phyloP scores from a whole-genome alignment of 2,797 vertebrate species.

The Alca torda region DNA sequence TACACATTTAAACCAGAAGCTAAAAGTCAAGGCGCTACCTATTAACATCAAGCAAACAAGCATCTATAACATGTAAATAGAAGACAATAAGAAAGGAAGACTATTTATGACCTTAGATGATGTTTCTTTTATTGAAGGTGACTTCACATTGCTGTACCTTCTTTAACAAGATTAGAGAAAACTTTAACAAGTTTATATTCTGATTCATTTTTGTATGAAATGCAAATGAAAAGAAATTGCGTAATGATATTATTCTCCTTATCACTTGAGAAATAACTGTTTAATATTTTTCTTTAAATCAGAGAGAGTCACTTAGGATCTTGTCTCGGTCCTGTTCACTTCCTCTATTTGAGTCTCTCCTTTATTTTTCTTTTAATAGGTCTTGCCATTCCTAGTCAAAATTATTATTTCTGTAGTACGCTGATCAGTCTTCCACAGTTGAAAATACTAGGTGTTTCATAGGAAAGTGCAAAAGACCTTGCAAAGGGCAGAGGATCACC shows the following conservation, averaged over 20 bases:
- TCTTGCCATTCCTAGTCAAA: neutral
- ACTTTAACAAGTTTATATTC: neutral
- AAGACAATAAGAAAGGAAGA: neutral
- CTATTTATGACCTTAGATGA: neutral
- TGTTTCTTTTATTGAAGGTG: slow-evolving; percentile 3
- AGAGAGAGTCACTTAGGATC: neutral
- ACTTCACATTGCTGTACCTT: neutral
- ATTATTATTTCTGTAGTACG: neutral
- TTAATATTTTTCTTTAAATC: neutral
- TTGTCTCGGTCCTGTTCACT: neutral
- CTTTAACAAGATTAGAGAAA: slow-evolving; percentile 28
- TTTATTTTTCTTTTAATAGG: neutral
- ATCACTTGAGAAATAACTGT: neutral
- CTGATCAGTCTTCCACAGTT: neutral
- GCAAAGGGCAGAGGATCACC: neutral
- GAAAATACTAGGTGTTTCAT: neutral
- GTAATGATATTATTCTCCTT: neutral
- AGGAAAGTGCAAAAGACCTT: neutral
- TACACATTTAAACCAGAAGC: neutral
- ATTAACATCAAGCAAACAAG: neutral
- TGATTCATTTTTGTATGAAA: neutral
- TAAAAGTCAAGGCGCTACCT: neutral
- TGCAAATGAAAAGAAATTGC: slow-evolving; percentile 21
- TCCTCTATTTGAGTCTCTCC: neutral
- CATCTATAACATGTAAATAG: neutral